phyloP scores from a whole-genome alignment of 2,113 vertebrate species.

The Climacteris rufus region DNA sequence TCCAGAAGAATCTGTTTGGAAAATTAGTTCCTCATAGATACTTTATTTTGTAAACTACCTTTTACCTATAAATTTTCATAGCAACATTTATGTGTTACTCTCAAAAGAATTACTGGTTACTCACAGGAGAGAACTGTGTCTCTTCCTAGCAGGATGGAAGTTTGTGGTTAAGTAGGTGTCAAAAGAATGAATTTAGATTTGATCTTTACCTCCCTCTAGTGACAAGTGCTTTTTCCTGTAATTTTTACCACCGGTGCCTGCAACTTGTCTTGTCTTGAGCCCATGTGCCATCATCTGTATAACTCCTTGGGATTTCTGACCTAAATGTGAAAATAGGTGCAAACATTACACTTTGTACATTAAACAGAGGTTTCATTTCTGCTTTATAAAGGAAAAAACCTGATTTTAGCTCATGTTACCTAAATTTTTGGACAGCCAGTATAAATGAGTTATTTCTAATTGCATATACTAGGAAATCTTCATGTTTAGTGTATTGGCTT shows the following conservation, averaged over 20 bases:
- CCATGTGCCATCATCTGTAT: not conserved
- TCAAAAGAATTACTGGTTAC: not conserved
- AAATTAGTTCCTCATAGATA: not conserved
- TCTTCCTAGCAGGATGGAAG: not conserved
- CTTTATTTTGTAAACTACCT: not conserved
- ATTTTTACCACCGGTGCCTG: not conserved
- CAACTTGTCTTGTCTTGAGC: not conserved
- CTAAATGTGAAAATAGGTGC: not conserved
- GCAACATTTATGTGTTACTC: not conserved
- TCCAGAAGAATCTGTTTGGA: not conserved
- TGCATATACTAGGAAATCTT: not conserved
- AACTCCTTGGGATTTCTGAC: not conserved
- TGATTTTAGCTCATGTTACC: not conserved
- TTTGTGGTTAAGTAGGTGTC: not conserved
- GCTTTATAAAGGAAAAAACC: not conserved
- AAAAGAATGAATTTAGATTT: not conserved
- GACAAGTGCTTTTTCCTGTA: not conserved
- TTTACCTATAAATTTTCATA: not conserved
- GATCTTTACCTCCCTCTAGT: constrained; percentile 15
- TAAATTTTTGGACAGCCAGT: not conserved
- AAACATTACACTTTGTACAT: not conserved
- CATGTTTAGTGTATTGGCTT: not conserved
- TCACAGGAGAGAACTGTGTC: not conserved
- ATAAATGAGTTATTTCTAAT: not conserved
- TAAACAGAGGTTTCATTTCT: not conserved